Conservation (phyloP, 2,113 vertebrate genomes). For the Dromiciops gliroides region DNA sequence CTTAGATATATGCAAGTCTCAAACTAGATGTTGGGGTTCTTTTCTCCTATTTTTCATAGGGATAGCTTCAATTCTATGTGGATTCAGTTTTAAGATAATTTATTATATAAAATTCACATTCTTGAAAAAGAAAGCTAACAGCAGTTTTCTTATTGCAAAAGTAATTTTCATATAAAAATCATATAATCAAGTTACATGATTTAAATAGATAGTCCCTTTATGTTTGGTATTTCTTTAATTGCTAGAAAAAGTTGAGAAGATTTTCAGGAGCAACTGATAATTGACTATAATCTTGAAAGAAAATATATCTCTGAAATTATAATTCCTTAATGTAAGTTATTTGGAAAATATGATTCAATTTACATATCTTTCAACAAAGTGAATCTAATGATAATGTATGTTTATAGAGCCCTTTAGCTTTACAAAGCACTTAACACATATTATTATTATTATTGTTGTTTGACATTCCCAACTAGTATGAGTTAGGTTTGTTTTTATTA, state of each 20-base stretch:
- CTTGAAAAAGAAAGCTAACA: neutral
- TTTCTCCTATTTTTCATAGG: neutral
- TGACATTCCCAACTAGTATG: neutral
- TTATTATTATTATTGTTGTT: too few species aligned
- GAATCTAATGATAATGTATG: neutral
- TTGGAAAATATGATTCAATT: neutral
- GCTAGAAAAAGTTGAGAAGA: neutral
- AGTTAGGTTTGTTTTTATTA: neutral
- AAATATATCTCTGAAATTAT: neutral
- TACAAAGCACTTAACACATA: neutral
- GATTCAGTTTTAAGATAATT: conserved; percentile 10
- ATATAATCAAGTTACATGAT: neutral
- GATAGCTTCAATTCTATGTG: neutral
- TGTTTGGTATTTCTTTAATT: neutral
- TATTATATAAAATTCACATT: neutral
- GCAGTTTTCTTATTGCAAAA: neutral
- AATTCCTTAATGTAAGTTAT: neutral
- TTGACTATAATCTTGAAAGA: neutral
- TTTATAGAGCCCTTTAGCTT: neutral
- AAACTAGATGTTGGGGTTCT: neutral
- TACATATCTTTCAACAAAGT: neutral
- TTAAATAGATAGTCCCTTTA: neutral
- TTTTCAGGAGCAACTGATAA: neutral
- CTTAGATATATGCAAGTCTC: neutral
- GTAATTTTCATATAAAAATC: neutral